Base-by-base conservation (phyloP, 2,888 invertebrate genomes). In the Cryptophagus acutangulus region DNA sequence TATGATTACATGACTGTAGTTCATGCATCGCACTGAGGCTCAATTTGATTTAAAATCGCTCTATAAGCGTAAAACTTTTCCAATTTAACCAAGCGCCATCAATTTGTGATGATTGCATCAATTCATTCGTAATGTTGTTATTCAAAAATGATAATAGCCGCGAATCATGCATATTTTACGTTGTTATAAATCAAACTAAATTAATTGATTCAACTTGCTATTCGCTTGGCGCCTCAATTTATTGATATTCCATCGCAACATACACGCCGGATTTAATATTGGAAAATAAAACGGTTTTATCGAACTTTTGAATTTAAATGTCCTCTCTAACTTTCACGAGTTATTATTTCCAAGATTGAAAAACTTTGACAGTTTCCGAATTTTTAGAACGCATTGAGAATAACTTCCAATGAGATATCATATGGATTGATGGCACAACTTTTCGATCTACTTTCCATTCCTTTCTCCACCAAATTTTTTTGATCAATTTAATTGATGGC, bases 1-100 rank as follows among this genome's bases (percentile, higher is more conserved):
- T 47, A 46, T 50, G 47, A 48, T 48, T 62, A 60, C 59, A 60
- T 57, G 54, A 54, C 54, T 43, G 33, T 33, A 46, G 44, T 46
- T 44, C 52, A 53, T 53, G 48, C 47, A 54, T 52, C 52, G 40
- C 46, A 43, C 44, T 44, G 41, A 49, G 50, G 26, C 50, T 54
- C 51, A 43, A 50, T 55, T 58, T 55, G 53, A 58, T 57, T 58
- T 52, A 51, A 54, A 59, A 57, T 54, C 53, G 54, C 57, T 54
- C 49, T 52, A 60, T 62, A 62, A 63, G 61, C 61, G 57, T 48
- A 51, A 64, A 66, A 67, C 61, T 67, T 67, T 67, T 66, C 65
- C 66, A 65, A 67, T 67, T 65, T 65, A 62, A 60, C 62, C 53
- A 53, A 53, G 51, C n/a, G n/a, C 59, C 60, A 61, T 63, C 60